Conservation (phyloP, 2,113 vertebrate species). For the Podilymbus podiceps region DNA sequence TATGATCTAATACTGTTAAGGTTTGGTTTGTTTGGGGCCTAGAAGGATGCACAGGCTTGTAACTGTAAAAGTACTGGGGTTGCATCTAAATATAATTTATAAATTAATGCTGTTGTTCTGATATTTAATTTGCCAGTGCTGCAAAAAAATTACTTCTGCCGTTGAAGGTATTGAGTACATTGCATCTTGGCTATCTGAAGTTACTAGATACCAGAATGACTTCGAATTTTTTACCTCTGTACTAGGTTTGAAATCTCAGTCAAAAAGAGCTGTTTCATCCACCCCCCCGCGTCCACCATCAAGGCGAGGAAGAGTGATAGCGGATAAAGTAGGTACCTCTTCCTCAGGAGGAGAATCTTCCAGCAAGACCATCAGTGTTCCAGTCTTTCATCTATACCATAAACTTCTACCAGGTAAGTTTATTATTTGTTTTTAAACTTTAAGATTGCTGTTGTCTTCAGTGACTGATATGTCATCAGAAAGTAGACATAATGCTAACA, state of each 20-base stretch:
- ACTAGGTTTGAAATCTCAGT: slow-evolving; percentile 95
- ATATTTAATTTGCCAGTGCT: not conserved
- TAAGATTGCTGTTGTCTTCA: not conserved
- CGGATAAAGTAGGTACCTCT: slow-evolving; percentile 88
- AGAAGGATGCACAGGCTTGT: not conserved
- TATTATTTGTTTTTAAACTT: not conserved
- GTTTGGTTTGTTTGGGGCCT: not conserved
- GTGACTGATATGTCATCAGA: not conserved
- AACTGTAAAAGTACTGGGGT: not conserved
- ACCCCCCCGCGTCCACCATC: slow-evolving; percentile 95
- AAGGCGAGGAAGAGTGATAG: slow-evolving; percentile 89
- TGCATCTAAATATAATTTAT: not conserved
- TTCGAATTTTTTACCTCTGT: not conserved
- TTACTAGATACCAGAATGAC: not conserved
- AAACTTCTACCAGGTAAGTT: slow-evolving; percentile 85
- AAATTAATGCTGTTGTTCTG: not conserved
- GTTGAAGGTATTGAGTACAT: not conserved
- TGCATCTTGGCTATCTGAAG: not conserved
- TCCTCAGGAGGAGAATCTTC: slow-evolving; percentile 87
- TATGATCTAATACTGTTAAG: not conserved
- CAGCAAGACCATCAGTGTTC: slow-evolving; percentile 94
- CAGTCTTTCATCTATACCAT: slow-evolving; percentile 97
- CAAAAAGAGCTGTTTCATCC: slow-evolving; percentile 91
- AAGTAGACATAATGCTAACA: not conserved
- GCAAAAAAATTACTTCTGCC: not conserved